phyloP scores from a whole-genome alignment of 2,888 invertebrate genomes.

The Agrotis puta region DNA sequence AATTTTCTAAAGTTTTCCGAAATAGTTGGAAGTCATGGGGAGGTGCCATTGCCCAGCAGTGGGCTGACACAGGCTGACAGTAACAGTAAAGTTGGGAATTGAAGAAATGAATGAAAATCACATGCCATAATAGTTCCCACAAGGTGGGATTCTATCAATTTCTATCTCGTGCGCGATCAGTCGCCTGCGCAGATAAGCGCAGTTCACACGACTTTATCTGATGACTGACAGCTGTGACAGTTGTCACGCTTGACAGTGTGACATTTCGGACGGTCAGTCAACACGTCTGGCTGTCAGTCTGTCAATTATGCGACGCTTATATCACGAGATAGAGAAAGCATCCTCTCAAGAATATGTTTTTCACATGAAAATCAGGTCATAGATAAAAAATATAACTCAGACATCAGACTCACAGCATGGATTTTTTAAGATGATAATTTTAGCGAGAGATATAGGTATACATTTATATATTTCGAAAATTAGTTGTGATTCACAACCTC shows the following conservation, averaged over 20 bases:
- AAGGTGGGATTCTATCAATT: conserved; percentile 46
- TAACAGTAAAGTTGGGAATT: neutral
- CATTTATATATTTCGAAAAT: neutral
- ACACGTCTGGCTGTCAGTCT: conserved; percentile 66
- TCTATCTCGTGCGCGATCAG: conserved; percentile 65
- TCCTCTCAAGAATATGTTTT: conserved; percentile 20
- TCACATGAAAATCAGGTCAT: conserved; percentile 11
- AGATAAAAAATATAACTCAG: neutral
- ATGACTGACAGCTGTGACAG: conserved; percentile 76
- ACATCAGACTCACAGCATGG: neutral
- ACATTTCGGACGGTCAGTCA: conserved; percentile 73
- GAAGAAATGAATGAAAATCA: neutral
- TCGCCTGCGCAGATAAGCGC: conserved; percentile 74
- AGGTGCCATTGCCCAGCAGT: too few relatives aligned
- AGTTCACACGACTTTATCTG: conserved; percentile 83
- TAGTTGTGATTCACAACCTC: neutral
- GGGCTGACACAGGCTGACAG: too few relatives aligned
- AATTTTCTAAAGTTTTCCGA: neutral
- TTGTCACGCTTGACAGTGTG: conserved; percentile 67
- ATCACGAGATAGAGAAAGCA: conserved; percentile 42
- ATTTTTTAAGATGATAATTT: neutral
- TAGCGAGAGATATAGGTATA: neutral
- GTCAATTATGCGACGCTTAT: conserved; percentile 51
- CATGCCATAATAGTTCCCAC: conserved; percentile 40
- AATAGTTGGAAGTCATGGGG: too few relatives aligned